phyloP scores from a whole-genome alignment of 2,888 invertebrate species.

The Nycteola revayana region DNA sequence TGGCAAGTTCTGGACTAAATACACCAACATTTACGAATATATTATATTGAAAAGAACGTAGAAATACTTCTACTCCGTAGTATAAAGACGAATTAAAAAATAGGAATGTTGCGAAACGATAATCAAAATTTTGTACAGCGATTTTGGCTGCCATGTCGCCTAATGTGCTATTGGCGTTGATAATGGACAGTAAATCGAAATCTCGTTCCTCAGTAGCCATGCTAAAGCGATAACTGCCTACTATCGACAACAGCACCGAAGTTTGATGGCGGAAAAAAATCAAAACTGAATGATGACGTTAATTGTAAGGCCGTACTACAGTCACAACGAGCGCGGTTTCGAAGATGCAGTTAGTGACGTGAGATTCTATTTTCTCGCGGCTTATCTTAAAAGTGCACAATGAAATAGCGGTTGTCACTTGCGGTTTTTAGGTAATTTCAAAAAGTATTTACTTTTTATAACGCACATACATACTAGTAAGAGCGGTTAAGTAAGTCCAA shows the following conservation, averaged over 20 bases:
- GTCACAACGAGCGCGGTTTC: no score
- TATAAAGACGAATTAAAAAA: conserved; percentile 50
- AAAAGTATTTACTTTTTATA: no score
- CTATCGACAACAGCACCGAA: conserved; percentile 3
- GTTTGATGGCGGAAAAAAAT: conserved; percentile 11
- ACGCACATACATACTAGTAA: no score
- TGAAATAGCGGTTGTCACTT: no score
- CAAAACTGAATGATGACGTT: conserved; percentile 1
- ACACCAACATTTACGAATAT: conserved; percentile 42
- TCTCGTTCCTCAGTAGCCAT: conserved; percentile 14
- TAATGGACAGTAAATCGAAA: conserved; percentile 10
- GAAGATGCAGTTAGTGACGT: no score
- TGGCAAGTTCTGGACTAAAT: conserved; percentile 32
- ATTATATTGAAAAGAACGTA: conserved; percentile 45
- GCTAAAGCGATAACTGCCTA: conserved; percentile 15
- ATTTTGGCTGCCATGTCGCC: conserved; percentile 51
- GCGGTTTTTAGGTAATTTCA: no score
- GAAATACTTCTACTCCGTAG: conserved; percentile 47
- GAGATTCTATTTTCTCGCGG: no score
- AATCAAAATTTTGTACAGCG: conserved; percentile 55
- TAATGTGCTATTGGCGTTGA: conserved; percentile 26
- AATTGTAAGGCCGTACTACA: no score
- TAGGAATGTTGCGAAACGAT: conserved; percentile 53
- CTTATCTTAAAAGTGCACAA: no score
- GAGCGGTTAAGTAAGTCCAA: no score